Conservation (phyloP, 2,113 vertebrate species). For the Xiphophorus hellerii region DNA sequence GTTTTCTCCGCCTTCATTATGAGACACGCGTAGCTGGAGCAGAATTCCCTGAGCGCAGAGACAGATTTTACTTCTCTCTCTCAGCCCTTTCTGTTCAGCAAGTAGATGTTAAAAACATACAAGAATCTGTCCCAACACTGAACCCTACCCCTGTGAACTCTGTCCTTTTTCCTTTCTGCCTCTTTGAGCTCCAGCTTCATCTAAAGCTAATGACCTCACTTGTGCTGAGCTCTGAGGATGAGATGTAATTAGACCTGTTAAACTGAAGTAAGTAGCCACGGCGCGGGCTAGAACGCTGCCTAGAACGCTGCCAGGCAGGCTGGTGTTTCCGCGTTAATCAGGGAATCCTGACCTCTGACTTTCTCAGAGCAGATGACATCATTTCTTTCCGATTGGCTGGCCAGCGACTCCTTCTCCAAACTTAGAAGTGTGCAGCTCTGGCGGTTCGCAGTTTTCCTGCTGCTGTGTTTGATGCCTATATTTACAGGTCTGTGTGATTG, state of each 20-base stretch:
- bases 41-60: background rate
- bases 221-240: conserved; percentile 6
- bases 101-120: background rate
- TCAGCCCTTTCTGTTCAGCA: background rate
- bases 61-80: background rate
- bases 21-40: too few relatives aligned
- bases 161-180: background rate
- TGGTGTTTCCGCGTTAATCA: conserved; percentile 28
- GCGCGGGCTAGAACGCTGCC: background rate
- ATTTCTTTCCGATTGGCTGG: conserved; percentile 10
- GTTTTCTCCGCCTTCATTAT: background rate
- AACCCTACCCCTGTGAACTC: background rate
- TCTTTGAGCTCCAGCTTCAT: conserved; percentile 37
- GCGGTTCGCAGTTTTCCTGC: background rate
- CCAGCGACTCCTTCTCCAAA: conserved; percentile 20
- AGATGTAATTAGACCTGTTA: conserved; percentile 31
- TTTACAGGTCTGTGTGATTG: background rate
- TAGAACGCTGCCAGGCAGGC: conserved; percentile 15
- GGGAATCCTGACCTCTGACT: conserved; percentile 33
- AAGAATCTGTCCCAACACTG: background rate
- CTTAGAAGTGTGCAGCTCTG: background rate
- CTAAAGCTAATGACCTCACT: conserved; percentile 36
- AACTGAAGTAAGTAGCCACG: conserved; percentile 5
- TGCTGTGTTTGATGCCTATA: background rate
- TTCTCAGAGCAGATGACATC: conserved; percentile 50